phyloP scores from a whole-genome alignment of 1,140 invertebrate species.

The Pantala flavescens region DNA sequence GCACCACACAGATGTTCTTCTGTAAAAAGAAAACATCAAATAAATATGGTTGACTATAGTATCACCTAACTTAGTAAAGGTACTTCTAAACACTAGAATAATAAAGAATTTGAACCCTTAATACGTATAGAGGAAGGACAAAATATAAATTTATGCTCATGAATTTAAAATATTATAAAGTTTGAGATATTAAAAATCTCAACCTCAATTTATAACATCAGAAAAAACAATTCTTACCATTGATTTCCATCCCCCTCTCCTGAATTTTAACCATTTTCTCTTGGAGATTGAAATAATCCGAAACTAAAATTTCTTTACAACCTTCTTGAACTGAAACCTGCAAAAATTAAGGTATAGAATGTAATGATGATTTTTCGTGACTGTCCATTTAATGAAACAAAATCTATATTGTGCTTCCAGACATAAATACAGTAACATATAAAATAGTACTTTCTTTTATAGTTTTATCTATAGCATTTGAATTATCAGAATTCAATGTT shows the following conservation, averaged over 20 bases:
- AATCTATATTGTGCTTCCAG: neutral
- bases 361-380: too few relatives aligned
- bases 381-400: neutral
- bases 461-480: too few relatives aligned
- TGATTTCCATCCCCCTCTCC: constrained; percentile 59
- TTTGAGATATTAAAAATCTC: too few relatives aligned
- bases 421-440: too few relatives aligned
- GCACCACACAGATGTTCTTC: constrained; percentile 64
- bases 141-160: too few relatives aligned
- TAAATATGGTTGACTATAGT: constrained; percentile 16
- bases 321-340: constrained; percentile 74
- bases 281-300: constrained; percentile 83
- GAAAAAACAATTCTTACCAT: constrained; percentile 37
- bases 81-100: too few relatives aligned
- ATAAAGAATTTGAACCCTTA: too few relatives aligned
- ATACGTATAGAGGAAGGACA: too few relatives aligned
- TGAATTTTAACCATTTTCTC: constrained; percentile 67
- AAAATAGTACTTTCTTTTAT: too few relatives aligned
- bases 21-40: constrained; percentile 33
- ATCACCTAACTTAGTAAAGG: constrained; percentile 9
- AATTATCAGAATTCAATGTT: too few relatives aligned
- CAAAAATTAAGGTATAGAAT: constrained; percentile 33
- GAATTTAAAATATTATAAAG: too few relatives aligned
- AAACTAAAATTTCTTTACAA: constrained; percentile 75
- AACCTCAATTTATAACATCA: too few relatives aligned